phyloP scores from a whole-genome alignment of 2,113 vertebrate genomes.

The Ictalurus punctatus region DNA sequence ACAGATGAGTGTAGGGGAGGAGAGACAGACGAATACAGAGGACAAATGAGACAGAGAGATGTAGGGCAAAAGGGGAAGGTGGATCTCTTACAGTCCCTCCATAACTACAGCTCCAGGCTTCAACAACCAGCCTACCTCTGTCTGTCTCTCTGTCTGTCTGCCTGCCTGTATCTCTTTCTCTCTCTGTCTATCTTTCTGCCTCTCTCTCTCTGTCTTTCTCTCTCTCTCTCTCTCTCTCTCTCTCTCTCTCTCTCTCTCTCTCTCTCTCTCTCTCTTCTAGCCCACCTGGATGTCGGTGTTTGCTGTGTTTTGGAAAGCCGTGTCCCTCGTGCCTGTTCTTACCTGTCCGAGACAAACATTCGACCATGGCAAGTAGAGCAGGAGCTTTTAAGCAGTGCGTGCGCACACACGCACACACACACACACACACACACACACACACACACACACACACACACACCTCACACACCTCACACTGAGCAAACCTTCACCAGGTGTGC shows the following conservation, averaged over 20 bases:
- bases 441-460: conserved; percentile 47
- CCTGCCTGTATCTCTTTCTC: neutral
- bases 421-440: conserved; percentile 44
- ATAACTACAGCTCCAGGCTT: neutral
- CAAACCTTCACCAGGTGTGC: conserved; percentile 92
- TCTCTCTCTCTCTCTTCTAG: neutral
- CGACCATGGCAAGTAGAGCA: conserved; percentile 69
- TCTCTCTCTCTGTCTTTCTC: neutral
- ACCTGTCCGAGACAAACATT: conserved; percentile 89
- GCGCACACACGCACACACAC: conserved; percentile 44
- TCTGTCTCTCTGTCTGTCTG: neutral
- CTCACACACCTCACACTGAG: conserved; percentile 77
- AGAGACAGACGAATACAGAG: neutral
- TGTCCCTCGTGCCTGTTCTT: conserved; percentile 82
- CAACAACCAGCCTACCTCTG: neutral
- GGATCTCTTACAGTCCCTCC: neutral
- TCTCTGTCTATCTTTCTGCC: neutral
- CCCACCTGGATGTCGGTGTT: conserved; percentile 30
- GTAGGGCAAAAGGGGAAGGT: conserved; percentile 56
- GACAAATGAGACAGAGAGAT: conserved; percentile 9
- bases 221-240: neutral
- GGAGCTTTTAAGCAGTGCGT: conserved; percentile 62
- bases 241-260: neutral
- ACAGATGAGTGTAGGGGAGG: neutral
- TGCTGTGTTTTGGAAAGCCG: conserved; percentile 62